These are phyloP conservation scores for Narcine bancroftii DNA, from an alignment of 2,113 vertebrate genomes.

Conservation along the genomic window DNA sequence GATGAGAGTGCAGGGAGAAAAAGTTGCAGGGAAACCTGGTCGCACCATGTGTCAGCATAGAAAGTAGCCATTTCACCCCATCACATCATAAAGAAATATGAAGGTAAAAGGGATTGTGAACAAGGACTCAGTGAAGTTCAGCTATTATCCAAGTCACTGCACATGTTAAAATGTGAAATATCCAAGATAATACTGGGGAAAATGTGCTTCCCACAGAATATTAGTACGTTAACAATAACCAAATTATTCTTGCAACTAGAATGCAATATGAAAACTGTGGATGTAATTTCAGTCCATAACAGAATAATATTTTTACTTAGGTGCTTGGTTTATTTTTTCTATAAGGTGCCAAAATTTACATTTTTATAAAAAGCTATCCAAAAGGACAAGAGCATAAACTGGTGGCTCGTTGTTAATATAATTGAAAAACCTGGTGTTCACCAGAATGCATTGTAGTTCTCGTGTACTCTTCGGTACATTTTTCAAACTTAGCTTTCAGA, in stretches of 20 bases:
- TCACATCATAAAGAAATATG: no score
- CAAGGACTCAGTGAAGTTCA: no score
- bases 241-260: not conserved
- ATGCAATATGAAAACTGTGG: not conserved
- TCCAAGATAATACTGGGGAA: not conserved
- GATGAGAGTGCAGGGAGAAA: no score
- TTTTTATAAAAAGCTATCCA: no score
- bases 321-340: not conserved
- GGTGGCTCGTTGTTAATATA: not conserved
- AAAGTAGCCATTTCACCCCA: no score
- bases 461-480: not conserved
- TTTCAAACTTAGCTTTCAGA: constrained; percentile 11
- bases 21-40: no score
- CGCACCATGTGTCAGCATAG: no score
- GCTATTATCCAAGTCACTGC: not conserved
- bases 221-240: not conserved
- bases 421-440: not conserved
- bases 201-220: not conserved
- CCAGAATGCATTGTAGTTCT: not conserved
- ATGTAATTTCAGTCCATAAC: not conserved
- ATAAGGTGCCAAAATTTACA: no score
- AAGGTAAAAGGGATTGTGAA: no score
- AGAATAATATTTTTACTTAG: not conserved
- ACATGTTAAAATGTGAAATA: not conserved
- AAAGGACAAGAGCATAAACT: no score